Percentiles rank a stretch among this genome's conserved stretches.
phyloP scores from a whole-genome alignment of 1,140 invertebrate genomes.

The Trichonephila inaurata region DNA sequence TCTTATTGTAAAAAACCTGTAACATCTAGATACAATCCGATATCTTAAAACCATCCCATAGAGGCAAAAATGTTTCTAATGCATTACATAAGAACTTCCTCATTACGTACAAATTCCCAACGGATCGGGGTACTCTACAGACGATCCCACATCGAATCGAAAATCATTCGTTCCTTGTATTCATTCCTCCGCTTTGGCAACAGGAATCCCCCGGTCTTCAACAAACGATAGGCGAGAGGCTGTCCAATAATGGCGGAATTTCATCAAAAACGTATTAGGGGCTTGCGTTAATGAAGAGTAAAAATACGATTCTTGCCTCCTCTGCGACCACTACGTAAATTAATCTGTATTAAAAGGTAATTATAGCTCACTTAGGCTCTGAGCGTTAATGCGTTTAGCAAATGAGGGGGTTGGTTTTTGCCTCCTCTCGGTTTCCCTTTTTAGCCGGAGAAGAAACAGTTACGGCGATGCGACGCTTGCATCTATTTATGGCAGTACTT shows the following conservation, averaged over 20 bases:
- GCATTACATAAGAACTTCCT: not conserved
- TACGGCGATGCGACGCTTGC: not conserved
- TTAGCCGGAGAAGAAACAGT: not conserved
- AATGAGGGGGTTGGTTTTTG: constrained; percentile 32
- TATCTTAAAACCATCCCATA: no score
- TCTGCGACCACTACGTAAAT: constrained; percentile 58
- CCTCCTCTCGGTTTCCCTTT: not conserved
- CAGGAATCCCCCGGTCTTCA: not conserved
- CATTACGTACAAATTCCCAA: constrained; percentile 6
- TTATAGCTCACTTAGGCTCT: constrained; percentile 64
- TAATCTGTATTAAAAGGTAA: constrained; percentile 73
- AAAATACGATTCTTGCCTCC: constrained; percentile 31
- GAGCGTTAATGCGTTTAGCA: constrained; percentile 59
- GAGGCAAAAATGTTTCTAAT: not conserved
- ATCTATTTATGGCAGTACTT: not conserved
- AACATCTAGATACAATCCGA: no score
- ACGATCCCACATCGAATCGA: not conserved
- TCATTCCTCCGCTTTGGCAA: constrained; percentile 11
- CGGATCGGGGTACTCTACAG: not conserved
- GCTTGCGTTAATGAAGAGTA: constrained; percentile 48
- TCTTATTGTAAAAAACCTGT: no score
- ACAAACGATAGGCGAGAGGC: constrained; percentile 52
- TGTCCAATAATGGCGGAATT: constrained; percentile 65
- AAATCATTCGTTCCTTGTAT: not conserved
- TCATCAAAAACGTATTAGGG: constrained; percentile 74